Percentiles rank a stretch among this genome's conserved stretches.
Evolutionary conservation across 2,113 vertebrate genomes (phyloP).

Genomic region (human (Homo sapiens)): DNA sequence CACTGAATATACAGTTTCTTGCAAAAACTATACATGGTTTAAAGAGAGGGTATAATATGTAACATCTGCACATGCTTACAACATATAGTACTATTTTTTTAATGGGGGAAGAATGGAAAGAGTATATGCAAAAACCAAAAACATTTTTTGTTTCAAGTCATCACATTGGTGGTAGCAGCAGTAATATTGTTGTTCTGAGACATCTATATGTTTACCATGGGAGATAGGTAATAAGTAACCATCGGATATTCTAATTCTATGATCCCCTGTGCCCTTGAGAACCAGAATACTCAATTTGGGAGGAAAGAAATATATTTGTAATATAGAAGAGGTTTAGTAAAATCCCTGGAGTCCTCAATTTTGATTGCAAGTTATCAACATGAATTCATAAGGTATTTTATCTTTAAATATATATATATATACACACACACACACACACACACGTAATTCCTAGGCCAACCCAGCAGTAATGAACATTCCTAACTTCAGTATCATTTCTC

Average conservation of each 20-base stretch:
- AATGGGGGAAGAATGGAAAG: background rate
- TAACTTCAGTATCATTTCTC: background rate
- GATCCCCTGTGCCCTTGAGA: background rate
- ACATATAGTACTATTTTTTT: background rate
- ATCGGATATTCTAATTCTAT: background rate
- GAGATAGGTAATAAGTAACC: background rate
- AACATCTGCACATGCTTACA: background rate
- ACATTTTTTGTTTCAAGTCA: background rate
- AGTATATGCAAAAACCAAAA: background rate
- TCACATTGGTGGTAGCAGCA: background rate
- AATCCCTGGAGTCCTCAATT: background rate
- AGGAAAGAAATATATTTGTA: background rate
- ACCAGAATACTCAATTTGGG: background rate
- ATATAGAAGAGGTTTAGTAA: background rate
- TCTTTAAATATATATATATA: background rate
- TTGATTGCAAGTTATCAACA: background rate
- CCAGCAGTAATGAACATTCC: background rate
- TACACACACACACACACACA: too few species aligned
- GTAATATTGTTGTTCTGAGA: background rate
- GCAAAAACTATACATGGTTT: background rate
- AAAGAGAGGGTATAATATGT: background rate
- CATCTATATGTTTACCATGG: background rate
- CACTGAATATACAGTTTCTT: background rate
- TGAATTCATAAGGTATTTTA: conserved; percentile 3
- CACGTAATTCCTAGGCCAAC: background rate